Evolutionary conservation across 2,888 invertebrate genomes (phyloP).

Genomic region (Drosophila anomalata): DNA sequence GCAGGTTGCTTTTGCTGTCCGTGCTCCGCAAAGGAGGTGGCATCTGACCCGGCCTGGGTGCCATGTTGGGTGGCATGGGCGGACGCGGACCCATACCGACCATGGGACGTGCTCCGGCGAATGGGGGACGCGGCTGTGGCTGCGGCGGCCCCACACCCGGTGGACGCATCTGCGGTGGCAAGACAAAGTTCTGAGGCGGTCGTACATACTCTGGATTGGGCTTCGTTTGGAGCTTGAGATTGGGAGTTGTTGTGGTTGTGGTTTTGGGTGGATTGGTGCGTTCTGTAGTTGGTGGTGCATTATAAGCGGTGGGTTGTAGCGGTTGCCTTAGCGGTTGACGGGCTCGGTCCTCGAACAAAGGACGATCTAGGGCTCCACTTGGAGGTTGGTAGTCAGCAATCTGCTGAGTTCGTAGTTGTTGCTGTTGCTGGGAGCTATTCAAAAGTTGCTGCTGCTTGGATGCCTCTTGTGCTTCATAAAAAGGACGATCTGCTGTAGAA

Average conservation of each 20-base stretch:
- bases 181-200: conserved; percentile 53
- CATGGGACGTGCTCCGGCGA: conserved; percentile 72
- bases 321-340: conserved; percentile 9
- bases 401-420: conserved; percentile 16
- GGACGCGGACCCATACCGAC: conserved; percentile 77
- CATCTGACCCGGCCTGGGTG: conserved; percentile 63
- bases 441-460: neutral
- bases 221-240: conserved; percentile 34
- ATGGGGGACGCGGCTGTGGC: conserved; percentile 75
- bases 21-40: conserved; percentile 83
- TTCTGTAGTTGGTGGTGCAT: conserved; percentile 34
- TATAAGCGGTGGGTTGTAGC: conserved; percentile 18
- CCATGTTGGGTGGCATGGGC: conserved; percentile 78
- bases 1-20: conserved; percentile 84
- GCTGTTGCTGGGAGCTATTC: conserved; percentile 5
- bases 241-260: conserved; percentile 10
- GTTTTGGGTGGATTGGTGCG: conserved; percentile 52
- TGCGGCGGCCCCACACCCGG: conserved; percentile 66
- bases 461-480: conserved; percentile 1
- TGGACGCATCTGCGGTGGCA: conserved; percentile 80
- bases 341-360: conserved; percentile 1
- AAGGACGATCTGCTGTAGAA: neutral
- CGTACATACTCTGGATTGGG: conserved; percentile 46
- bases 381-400: conserved; percentile 19
- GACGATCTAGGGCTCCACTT: conserved; percentile 7